Evolutionary conservation across 2,888 invertebrate genomes (phyloP), one percentile per base, ranked within the genome.

Genomic region (Metellina segmentata): DNA sequence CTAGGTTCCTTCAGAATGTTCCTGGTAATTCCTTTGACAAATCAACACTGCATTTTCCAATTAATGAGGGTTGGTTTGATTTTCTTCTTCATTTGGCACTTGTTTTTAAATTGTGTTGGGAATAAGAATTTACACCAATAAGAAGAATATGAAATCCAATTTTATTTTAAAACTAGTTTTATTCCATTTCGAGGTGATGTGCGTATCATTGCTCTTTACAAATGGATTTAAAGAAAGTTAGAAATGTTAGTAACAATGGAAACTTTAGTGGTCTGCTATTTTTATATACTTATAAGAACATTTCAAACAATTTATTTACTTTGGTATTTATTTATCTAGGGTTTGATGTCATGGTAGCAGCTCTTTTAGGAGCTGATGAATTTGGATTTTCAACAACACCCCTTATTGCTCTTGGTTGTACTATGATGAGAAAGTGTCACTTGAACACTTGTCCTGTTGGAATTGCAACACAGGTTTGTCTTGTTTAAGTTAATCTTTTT

Each of bases 361-460:
- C 98, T 0, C 95, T 99, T 72, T 96, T 99, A 74, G 99, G 99
- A 48, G 99, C 99, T 7, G 99, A 99, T 95, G 99, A 99, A 95
- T 98, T 99, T 95, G 99, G 99, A 16, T 98, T 99, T 96, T 99
- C 99, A 95, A 99, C 99, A 0, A 99, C 99, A 5, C 99, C 99
- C 0, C 96, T 99, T 81, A 99, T 99, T 94, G 98, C 98, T 0
- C 96, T 99, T 95, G 99, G 99, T 4, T 99, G 99, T 94, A 99
- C 99, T 0, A 99, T 99, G 99, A 99, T 99, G 99, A 96, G 99
- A 90, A 99, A 99, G 95, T 99, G 99, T 94, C 99, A 99, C 95
- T 96, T 99, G 94, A 99, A 99, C 95, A 99, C 99, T 6, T 99
- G 99, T 94, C 99, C 99, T 0, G 99, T 99, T 91, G 99, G 99